phyloP scores from a whole-genome alignment of 2,797 vertebrate species.

The Nannoperca australis region DNA sequence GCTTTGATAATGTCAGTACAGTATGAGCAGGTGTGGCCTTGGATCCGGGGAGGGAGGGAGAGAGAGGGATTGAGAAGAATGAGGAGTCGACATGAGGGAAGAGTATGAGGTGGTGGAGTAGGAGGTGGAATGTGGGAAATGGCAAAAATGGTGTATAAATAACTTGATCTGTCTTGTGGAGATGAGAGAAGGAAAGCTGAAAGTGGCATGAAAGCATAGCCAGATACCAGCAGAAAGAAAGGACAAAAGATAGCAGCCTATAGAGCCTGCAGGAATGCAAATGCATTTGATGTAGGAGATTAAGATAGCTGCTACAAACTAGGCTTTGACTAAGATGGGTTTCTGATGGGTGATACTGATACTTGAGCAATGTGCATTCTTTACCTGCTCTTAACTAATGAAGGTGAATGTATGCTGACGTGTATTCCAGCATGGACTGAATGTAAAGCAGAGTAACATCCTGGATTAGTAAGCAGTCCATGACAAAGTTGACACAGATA shows the following conservation, averaged over 20 bases:
- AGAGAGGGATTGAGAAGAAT: background rate
- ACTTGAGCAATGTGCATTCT: background rate
- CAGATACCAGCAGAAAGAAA: constrained; percentile 1
- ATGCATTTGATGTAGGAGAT: constrained; percentile 34
- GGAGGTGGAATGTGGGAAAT: constrained; percentile 14
- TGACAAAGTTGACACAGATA: background rate
- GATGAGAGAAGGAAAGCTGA: background rate
- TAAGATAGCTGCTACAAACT: background rate
- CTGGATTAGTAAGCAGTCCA: background rate
- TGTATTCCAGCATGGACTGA: background rate
- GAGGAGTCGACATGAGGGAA: background rate
- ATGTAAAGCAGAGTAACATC: background rate
- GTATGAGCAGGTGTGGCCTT: constrained; percentile 67
- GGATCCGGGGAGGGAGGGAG: constrained; percentile 3
- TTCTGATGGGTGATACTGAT: background rate
- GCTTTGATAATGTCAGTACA: constrained; percentile 55
- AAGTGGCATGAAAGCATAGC: constrained; percentile 4
- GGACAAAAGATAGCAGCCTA: background rate
- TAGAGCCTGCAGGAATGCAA: constrained; percentile 40
- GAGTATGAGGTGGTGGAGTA: background rate
- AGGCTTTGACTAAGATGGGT: background rate
- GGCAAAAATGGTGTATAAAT: constrained; percentile 4
- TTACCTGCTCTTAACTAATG: background rate
- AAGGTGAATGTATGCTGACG: background rate
- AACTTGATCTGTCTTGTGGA: background rate